Conservation (phyloP, 2,888 invertebrate species). For the Catocala nupta region DNA sequence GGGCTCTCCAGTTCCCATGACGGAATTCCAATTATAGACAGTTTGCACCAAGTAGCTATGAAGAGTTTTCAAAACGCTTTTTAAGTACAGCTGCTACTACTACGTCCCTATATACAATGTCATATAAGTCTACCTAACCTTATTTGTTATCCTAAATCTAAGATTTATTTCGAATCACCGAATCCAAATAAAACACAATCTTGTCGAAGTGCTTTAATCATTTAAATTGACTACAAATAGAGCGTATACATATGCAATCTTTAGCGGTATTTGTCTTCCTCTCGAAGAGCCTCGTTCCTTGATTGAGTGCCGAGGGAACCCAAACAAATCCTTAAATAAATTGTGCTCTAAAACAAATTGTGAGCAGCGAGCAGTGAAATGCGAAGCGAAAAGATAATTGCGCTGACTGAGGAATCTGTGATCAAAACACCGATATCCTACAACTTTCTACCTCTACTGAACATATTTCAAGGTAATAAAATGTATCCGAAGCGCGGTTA, state of each 20-base stretch:
- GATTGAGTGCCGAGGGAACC: slow-evolving; percentile 25
- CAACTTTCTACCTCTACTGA: slow-evolving; percentile 25
- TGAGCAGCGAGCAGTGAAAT: slow-evolving; percentile 38
- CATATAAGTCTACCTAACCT: too few species aligned
- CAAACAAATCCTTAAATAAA: slow-evolving; percentile 37
- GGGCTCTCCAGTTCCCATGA: too few species aligned
- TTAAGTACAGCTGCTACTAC: too few species aligned
- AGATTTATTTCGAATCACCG: too few species aligned
- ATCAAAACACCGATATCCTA: slow-evolving; percentile 19
- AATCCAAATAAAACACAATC: too few species aligned
- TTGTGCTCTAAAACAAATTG: slow-evolving; percentile 32
- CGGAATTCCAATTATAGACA: too few species aligned
- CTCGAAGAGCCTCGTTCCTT: slow-evolving; percentile 19
- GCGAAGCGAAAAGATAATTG: slow-evolving; percentile 31
- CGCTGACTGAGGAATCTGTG: slow-evolving; percentile 18
- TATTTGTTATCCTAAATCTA: too few species aligned
- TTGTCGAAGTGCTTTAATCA: too few species aligned
- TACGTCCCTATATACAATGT: too few species aligned
- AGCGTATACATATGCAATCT: neutral
- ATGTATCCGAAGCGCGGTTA: slow-evolving; percentile 21
- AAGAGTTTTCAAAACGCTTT: too few species aligned
- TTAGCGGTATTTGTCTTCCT: slow-evolving; percentile 16
- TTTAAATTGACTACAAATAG: too few species aligned
- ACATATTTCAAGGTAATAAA: slow-evolving; percentile 35
- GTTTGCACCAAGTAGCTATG: too few species aligned